A percentile compares a stretch with the other conserved stretches of the same genome.
These are phyloP conservation scores for Eupithecia exiguata DNA, from an alignment of 2,888 invertebrate genomes.

Conservation along the genomic window DNA sequence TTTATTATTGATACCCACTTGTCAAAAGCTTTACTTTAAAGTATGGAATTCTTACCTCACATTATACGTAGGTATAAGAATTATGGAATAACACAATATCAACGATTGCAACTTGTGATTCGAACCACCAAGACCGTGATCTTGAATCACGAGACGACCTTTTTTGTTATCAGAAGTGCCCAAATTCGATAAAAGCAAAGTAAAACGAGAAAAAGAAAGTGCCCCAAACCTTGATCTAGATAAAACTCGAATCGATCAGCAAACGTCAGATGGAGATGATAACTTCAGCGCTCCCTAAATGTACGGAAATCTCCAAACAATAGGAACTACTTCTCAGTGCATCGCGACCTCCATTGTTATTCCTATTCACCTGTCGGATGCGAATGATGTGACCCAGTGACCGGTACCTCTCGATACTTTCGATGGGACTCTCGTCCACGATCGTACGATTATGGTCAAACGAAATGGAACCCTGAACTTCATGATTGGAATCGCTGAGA, in stretches of 20 bases:
- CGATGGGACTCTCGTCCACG: slow-evolving; percentile 63
- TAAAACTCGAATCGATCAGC: slow-evolving; percentile 51
- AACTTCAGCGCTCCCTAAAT: slow-evolving; percentile 58
- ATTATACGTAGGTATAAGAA: neutral
- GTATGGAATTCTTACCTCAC: neutral
- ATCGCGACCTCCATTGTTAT: slow-evolving; percentile 56
- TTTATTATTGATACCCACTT: neutral
- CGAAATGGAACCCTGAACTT: slow-evolving; percentile 62
- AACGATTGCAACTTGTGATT: neutral
- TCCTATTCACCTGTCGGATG: slow-evolving; percentile 62
- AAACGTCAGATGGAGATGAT: slow-evolving; percentile 60
- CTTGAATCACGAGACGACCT: slow-evolving; percentile 25
- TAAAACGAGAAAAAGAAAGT: slow-evolving; percentile 43
- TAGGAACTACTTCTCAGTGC: slow-evolving; percentile 42
- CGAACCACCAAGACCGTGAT: slow-evolving; percentile 18
- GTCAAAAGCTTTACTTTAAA: neutral
- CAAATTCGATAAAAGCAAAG: slow-evolving; percentile 2
- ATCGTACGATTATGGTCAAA: slow-evolving; percentile 47
- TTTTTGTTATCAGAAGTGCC: slow-evolving; percentile 14
- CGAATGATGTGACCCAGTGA: slow-evolving; percentile 59
- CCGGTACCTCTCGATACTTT: slow-evolving; percentile 64
- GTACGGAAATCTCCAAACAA: slow-evolving; percentile 54
- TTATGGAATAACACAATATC: neutral
- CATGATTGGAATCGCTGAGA: slow-evolving; percentile 54
- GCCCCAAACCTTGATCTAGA: slow-evolving; percentile 25